Evolutionary conservation across 2,888 invertebrate genomes (phyloP), one percentile per base, ranked within the genome.

Genomic region (Anarsia innoxiella): DNA sequence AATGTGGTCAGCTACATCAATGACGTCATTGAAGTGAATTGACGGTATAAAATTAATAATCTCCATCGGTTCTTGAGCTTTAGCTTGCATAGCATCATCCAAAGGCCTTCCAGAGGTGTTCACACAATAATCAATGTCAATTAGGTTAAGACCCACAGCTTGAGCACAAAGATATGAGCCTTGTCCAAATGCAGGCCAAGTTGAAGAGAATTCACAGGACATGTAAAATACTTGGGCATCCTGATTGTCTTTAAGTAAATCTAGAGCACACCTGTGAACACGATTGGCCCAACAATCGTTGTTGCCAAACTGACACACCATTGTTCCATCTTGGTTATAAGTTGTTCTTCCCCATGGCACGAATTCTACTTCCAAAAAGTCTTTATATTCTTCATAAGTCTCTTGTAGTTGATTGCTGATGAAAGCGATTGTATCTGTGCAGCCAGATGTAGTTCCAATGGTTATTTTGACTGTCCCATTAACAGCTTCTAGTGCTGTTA

Each of bases 271-370:
- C 45, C 83, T 63, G 8, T 85, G 78, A 0, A 76, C 44, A 5
- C 76, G 66, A 35, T 86, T 86, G 0, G 82, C 80, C 64, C 67
- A 78, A 47, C 85, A 85, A 40, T 83, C 83, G 23, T 50, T 49
- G 0, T 4, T 39, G 5, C 4, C 8, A 14, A 76, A 77, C 35
- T 74, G 72, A 37, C 85, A 85, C 1, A 37, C 43, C 8, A 76
- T 42, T 1, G 38, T 45, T 2, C 66, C 73, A 15, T 73, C 49
- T 0, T 36, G 39, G 26, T 37, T 37, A 9, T 56, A 48, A 27
- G 67, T 53, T 1, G 78, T 72, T 36, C 74, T 71, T 10, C 84
- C 85, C 85, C 85, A 86, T 1, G 82, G 74, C 1, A 85, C 58
- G 31, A 77, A 82, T 43, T 82, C 71, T 0, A 84, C 37, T 5